phyloP scores from a whole-genome alignment of 1,140 invertebrate species.

The Solen grandis region DNA sequence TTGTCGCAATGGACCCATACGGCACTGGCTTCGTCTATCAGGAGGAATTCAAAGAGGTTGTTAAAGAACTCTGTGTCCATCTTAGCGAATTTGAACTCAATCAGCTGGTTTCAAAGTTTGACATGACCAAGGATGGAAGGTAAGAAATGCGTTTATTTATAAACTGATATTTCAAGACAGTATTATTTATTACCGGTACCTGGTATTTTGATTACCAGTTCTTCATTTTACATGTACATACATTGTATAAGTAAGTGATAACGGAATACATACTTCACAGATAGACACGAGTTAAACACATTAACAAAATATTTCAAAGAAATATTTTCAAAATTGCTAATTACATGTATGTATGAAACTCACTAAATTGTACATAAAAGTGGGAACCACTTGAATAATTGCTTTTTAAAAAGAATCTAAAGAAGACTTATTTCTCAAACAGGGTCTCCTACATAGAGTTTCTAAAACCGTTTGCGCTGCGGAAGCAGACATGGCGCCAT shows the following conservation, averaged over 20 bases:
- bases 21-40: constrained; percentile 75
- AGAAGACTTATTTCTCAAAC: too few relatives aligned
- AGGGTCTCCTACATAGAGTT: constrained; percentile 79
- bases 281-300: too few relatives aligned
- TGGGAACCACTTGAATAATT: too few relatives aligned
- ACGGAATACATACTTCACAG: too few relatives aligned
- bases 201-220: not conserved
- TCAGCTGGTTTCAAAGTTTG: constrained; percentile 72
- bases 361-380: too few relatives aligned
- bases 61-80: constrained; percentile 78
- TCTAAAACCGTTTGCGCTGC: constrained; percentile 78
- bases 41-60: constrained; percentile 79
- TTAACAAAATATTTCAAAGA: too few relatives aligned
- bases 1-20: constrained; percentile 80
- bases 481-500: constrained; percentile 77
- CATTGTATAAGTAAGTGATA: too few relatives aligned
- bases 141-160: constrained; percentile 44
- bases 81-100: constrained; percentile 79
- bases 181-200: too few relatives aligned
- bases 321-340: too few relatives aligned
- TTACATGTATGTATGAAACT: too few relatives aligned
- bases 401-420: too few relatives aligned
- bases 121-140: constrained; percentile 75
- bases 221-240: not conserved
- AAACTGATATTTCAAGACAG: not conserved